Conservation (phyloP, 2,113 vertebrate species). For the Prunella himalayana region DNA sequence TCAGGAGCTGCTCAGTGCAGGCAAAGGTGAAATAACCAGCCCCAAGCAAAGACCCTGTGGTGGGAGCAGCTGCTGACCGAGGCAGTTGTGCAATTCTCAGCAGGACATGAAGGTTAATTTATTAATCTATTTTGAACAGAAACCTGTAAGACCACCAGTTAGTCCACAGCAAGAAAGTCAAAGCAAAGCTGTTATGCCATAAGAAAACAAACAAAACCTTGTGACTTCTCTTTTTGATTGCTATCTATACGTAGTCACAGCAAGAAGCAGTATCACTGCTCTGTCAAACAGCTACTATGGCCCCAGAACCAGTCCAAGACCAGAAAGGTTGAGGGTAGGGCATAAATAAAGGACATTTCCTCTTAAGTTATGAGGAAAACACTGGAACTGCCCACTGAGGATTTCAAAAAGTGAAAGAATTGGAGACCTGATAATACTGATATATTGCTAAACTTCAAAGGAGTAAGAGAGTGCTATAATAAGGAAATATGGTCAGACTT, state of each 20-base stretch:
- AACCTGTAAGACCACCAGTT: neutral
- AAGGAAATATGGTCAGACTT: neutral
- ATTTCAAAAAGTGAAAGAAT: neutral
- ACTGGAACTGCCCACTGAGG: neutral
- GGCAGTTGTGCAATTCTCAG: neutral
- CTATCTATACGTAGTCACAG: accelerated
- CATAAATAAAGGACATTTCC: neutral
- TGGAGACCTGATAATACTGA: neutral
- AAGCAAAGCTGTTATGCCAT: neutral
- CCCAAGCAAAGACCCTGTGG: neutral
- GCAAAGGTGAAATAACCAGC: neutral
- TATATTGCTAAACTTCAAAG: neutral
- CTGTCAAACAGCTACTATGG: neutral
- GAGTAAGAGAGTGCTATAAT: neutral
- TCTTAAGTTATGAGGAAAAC: neutral
- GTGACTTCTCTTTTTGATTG: neutral
- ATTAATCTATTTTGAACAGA: neutral
- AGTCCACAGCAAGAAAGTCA: neutral
- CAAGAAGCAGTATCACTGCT: neutral
- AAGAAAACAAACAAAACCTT: neutral
- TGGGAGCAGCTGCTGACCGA: neutral
- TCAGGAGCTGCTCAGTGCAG: neutral
- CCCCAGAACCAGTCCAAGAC: neutral
- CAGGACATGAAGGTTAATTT: neutral
- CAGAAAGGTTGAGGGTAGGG: neutral